Percentiles rank a stretch among this genome's conserved stretches.
These are phyloP conservation scores for Villa cingulata DNA, from an alignment of 2,888 invertebrate species.

Conservation along the genomic window DNA sequence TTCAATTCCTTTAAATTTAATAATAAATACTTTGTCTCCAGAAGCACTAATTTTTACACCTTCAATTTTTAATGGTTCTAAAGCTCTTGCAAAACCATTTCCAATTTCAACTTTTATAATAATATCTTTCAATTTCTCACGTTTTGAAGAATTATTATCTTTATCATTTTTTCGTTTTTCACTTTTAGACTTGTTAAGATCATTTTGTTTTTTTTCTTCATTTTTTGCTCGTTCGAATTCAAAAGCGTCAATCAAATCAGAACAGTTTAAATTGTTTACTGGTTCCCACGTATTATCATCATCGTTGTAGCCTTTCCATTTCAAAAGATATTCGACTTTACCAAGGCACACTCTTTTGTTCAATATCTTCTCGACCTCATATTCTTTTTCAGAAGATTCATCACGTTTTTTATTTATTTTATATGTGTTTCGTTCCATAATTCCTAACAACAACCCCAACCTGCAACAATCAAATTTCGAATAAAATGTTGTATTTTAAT, in stretches of 20 bases:
- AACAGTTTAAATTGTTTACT: conserved; percentile 73
- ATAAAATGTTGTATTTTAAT: no score
- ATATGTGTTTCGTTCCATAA: neutral
- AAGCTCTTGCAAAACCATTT: conserved; percentile 10
- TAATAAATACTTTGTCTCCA: no score
- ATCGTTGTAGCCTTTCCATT: conserved; percentile 66
- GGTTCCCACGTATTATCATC: conserved; percentile 90
- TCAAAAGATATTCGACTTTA: conserved; percentile 58
- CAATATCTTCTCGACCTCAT: conserved; percentile 57
- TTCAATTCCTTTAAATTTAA: no score
- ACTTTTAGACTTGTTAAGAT: conserved; percentile 8
- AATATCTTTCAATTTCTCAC: conserved; percentile 9
- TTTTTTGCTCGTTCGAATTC: conserved; percentile 45
- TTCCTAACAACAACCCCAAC: no score
- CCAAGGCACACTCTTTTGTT: conserved; percentile 50
- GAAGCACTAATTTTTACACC: no score
- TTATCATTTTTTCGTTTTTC: conserved; percentile 10
- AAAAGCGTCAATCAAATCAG: conserved; percentile 62
- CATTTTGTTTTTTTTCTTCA: conserved; percentile 14
- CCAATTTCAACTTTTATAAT: neutral
- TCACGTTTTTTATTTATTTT: neutral
- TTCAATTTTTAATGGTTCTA: conserved; percentile 10
- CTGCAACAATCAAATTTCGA: no score
- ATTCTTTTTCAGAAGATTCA: conserved; percentile 44
- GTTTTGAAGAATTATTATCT: conserved; percentile 9